These are phyloP conservation scores for Xanthorhoe designata DNA, from an alignment of 2,888 invertebrate genomes.

Conservation along the genomic window DNA sequence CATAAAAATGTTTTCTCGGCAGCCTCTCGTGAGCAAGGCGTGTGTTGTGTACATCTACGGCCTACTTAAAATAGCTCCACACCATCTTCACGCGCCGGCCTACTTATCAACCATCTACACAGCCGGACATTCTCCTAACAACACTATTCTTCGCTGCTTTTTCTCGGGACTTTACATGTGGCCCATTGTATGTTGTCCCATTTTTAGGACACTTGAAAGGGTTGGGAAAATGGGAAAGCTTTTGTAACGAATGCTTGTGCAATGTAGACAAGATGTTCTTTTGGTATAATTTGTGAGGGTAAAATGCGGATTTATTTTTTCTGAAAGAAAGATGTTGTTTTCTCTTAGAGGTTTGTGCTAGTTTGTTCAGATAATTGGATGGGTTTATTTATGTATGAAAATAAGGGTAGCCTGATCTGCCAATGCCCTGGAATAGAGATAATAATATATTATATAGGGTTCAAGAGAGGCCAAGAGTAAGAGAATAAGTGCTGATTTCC, in stretches of 20 bases:
- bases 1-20: slow-evolving; percentile 21
- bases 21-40: slow-evolving; percentile 30
- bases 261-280: slow-evolving; percentile 38
- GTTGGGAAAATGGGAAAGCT: slow-evolving; percentile 45
- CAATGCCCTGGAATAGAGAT: slow-evolving; percentile 26
- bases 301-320: slow-evolving; percentile 39
- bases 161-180: slow-evolving; percentile 52
- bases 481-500: slow-evolving; percentile 43
- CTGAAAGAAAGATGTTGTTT: slow-evolving; percentile 21
- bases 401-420: slow-evolving; percentile 9
- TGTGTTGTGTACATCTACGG: slow-evolving; percentile 42
- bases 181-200: slow-evolving; percentile 58
- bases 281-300: slow-evolving; percentile 40
- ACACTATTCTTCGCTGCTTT: slow-evolving; percentile 56
- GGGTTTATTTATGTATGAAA: slow-evolving; percentile 15
- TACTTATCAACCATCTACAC: slow-evolving; percentile 40
- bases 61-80: slow-evolving; percentile 42
- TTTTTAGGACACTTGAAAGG: slow-evolving; percentile 59
- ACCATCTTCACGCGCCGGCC: slow-evolving; percentile 39
- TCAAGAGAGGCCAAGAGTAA: slow-evolving; percentile 29
- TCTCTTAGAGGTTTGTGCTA: slow-evolving; percentile 22
- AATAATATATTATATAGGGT: slow-evolving; percentile 28
- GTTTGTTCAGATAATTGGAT: slow-evolving; percentile 12
- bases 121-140: slow-evolving; percentile 55
- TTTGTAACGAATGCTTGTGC: slow-evolving; percentile 39